These are phyloP conservation scores for Antennarius maculatus DNA, from an alignment of 2,797 vertebrate genomes.

Conservation along the genomic window DNA sequence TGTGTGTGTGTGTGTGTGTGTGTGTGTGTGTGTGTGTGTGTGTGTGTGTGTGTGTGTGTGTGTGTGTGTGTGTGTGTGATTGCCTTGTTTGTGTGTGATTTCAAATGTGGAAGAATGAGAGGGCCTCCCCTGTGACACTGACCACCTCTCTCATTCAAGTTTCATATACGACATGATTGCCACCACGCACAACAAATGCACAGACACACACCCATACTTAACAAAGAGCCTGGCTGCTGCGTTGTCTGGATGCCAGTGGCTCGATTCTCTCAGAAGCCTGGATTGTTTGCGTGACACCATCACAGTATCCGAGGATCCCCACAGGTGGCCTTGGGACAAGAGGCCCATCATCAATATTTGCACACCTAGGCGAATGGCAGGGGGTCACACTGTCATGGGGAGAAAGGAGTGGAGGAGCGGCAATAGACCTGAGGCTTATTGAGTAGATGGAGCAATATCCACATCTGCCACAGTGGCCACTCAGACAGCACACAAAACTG, in stretches of 20 bases:
- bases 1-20: too few relatives aligned
- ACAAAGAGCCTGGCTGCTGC: constrained; percentile 52
- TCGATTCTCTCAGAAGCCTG: constrained; percentile 59
- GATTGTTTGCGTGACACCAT: constrained; percentile 64
- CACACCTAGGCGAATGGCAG: constrained; percentile 68
- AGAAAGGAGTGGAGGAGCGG: constrained; percentile 37
- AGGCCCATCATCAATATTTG: constrained; percentile 63
- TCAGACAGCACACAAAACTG: constrained; percentile 49
- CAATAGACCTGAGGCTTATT: constrained; percentile 61
- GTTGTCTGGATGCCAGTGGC: constrained; percentile 63
- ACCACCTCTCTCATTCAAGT: constrained; percentile 64
- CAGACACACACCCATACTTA: constrained; percentile 24
- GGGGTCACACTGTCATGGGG: constrained; percentile 52
- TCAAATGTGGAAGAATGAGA: constrained; percentile 60
- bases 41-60: too few relatives aligned
- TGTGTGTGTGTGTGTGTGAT: constrained; percentile 25
- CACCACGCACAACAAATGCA: constrained; percentile 53
- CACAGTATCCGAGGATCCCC: constrained; percentile 60
- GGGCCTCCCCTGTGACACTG: constrained; percentile 58
- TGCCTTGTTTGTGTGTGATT: constrained; percentile 42
- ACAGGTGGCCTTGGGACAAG: constrained; percentile 63
- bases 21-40: too few relatives aligned
- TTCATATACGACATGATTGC: constrained; percentile 67
- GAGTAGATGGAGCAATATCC: constrained; percentile 58
- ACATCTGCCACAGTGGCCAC: constrained; percentile 56